Evolutionary conservation across 2,113 vertebrate species (phyloP).

Genomic region (Fulica atra): DNA sequence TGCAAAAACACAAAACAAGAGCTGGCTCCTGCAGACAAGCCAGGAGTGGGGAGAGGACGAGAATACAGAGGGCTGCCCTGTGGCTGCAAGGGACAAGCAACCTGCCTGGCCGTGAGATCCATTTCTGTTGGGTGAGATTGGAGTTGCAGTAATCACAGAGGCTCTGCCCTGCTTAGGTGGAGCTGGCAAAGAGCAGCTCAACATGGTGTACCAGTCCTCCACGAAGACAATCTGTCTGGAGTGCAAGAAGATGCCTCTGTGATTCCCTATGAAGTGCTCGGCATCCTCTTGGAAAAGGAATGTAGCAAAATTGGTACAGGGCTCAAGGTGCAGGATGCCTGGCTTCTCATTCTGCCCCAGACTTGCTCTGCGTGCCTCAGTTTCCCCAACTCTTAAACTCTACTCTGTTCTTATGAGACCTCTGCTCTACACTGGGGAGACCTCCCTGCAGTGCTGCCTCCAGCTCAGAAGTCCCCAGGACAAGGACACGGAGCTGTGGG

Average conservation of each 20-base stretch:
- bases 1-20: not conserved
- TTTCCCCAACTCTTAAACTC: not conserved
- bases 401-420: no score
- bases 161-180: not conserved
- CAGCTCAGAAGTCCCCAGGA: no score
- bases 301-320: not conserved
- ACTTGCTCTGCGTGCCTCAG: not conserved
- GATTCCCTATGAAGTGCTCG: not conserved
- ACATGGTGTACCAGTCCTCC: not conserved
- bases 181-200: not conserved
- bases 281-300: not conserved
- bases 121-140: not conserved
- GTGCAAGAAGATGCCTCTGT: not conserved
- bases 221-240: not conserved
- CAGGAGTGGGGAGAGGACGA: not conserved
- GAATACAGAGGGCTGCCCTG: not conserved
- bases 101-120: not conserved
- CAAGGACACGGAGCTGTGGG: no score
- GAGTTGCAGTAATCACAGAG: not conserved
- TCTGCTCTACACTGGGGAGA: no score
- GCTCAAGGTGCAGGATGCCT: not conserved
- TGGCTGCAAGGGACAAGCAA: not conserved
- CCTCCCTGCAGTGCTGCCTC: no score
- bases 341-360: not conserved
- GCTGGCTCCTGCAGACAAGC: not conserved